These are phyloP conservation scores for Melanerpes aurifrons DNA, from an alignment of 2,113 vertebrate genomes.

Conservation along the genomic window DNA sequence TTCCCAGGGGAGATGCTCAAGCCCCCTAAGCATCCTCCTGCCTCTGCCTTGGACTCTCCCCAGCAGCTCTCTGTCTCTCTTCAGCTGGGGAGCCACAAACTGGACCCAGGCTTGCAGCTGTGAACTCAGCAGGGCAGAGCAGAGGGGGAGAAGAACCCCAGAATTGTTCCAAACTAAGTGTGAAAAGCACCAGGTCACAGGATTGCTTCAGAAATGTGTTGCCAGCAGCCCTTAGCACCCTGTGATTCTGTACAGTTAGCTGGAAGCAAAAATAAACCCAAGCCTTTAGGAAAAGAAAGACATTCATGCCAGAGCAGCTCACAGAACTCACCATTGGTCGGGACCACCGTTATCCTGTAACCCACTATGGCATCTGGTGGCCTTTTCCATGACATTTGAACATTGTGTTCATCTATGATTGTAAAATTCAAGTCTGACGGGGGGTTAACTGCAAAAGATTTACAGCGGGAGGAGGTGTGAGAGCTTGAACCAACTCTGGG, in stretches of 20 bases:
- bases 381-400: constrained; percentile 91
- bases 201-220: too few species aligned
- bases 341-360: constrained; percentile 89
- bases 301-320: background rate
- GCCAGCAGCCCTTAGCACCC: too few species aligned
- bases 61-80: too few species aligned
- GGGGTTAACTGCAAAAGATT: constrained; percentile 88
- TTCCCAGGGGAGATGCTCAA: too few species aligned
- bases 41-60: too few species aligned
- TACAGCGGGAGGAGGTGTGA: constrained; percentile 54
- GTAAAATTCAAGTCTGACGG: constrained; percentile 94
- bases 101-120: too few species aligned
- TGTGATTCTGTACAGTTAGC: background rate
- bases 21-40: too few species aligned
- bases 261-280: background rate
- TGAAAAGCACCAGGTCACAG: too few species aligned
- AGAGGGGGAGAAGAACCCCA: too few species aligned
- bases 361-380: constrained; percentile 86
- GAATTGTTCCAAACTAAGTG: too few species aligned
- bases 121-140: too few species aligned
- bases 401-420: constrained; percentile 94
- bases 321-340: constrained; percentile 85
- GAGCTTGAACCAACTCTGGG: constrained; percentile 23
- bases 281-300: background rate
- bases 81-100: too few species aligned